A percentile compares a stretch with the other conserved stretches of the same genome.
These are phyloP conservation scores for Stenotaenia linearis DNA, from an alignment of 2,888 invertebrate genomes.

Conservation along the genomic window DNA sequence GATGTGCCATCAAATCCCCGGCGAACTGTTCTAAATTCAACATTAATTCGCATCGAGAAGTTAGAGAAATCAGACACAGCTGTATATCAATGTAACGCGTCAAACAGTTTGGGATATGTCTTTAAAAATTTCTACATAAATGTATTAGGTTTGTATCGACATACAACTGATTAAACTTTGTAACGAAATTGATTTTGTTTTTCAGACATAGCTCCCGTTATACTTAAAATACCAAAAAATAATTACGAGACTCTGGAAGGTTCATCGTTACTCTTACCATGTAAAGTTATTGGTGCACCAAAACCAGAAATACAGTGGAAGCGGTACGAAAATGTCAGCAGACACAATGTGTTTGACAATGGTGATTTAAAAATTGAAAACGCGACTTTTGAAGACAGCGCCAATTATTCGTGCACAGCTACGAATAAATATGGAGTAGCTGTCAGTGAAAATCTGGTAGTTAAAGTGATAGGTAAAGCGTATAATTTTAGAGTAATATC, in stretches of 20 bases:
- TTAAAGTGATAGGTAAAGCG: slow-evolving; percentile 67
- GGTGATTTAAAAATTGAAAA: slow-evolving; percentile 77
- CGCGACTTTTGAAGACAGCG: slow-evolving; percentile 80
- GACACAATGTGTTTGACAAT: slow-evolving; percentile 66
- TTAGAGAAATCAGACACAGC: slow-evolving; percentile 84
- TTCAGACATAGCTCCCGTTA: slow-evolving; percentile 78
- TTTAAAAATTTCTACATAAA: slow-evolving; percentile 97
- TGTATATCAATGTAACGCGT: slow-evolving; percentile 98
- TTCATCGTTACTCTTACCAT: slow-evolving; percentile 71
- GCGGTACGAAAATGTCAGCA: slow-evolving; percentile 71
- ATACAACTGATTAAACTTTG: not conserved
- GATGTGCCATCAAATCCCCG: slow-evolving; percentile 63
- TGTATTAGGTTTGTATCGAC: slow-evolving; percentile 65
- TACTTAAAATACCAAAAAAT: slow-evolving; percentile 69
- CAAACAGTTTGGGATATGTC: slow-evolving; percentile 94
- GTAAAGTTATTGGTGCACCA: slow-evolving; percentile 93
- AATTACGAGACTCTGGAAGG: slow-evolving; percentile 77
- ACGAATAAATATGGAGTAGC: slow-evolving; percentile 83
- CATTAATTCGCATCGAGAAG: slow-evolving; percentile 69
- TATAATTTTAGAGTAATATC: not conserved
- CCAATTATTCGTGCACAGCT: slow-evolving; percentile 87
- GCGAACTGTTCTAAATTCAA: slow-evolving; percentile 59
- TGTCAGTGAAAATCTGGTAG: slow-evolving; percentile 61
- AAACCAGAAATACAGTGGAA: slow-evolving; percentile 91
- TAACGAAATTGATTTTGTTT: slow-evolving; percentile 11